Conservation (phyloP, 2,113 vertebrate species). For the Centropus unirufus region DNA sequence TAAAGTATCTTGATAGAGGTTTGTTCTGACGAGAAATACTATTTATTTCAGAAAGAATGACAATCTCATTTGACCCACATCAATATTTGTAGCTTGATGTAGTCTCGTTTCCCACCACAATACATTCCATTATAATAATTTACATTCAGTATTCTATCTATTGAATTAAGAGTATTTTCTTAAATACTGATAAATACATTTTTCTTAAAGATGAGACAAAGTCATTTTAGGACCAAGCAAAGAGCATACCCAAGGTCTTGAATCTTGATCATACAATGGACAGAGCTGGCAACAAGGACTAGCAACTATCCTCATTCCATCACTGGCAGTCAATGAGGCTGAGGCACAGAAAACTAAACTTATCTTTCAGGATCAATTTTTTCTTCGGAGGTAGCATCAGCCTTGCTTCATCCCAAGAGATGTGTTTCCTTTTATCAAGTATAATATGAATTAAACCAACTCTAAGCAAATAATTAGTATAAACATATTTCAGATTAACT, state of each 20-base stretch:
- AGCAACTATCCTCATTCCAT: accelerated
- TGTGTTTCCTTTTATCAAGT: background rate
- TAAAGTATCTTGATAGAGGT: background rate
- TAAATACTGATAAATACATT: no score
- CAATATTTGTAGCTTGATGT: background rate
- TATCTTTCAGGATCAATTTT: background rate
- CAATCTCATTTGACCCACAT: constrained; percentile 38
- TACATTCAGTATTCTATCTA: background rate
- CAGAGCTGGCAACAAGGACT: background rate
- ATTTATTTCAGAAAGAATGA: background rate
- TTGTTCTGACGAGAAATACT: constrained; percentile 35
- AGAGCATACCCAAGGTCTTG: background rate
- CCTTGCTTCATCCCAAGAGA: background rate
- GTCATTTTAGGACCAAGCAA: background rate
- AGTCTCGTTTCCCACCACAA: background rate
- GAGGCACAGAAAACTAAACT: background rate
- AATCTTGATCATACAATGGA: background rate
- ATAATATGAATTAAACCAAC: background rate
- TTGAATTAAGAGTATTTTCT: background rate
- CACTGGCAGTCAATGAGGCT: background rate
- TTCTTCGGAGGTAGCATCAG: background rate
- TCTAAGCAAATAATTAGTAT: background rate
- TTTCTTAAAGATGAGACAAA: background rate
- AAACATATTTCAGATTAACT: background rate
- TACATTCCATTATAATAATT: background rate